These are phyloP conservation scores for Rhabdomys dilectus DNA, from an alignment of 2,113 vertebrate genomes.

Conservation along the genomic window DNA sequence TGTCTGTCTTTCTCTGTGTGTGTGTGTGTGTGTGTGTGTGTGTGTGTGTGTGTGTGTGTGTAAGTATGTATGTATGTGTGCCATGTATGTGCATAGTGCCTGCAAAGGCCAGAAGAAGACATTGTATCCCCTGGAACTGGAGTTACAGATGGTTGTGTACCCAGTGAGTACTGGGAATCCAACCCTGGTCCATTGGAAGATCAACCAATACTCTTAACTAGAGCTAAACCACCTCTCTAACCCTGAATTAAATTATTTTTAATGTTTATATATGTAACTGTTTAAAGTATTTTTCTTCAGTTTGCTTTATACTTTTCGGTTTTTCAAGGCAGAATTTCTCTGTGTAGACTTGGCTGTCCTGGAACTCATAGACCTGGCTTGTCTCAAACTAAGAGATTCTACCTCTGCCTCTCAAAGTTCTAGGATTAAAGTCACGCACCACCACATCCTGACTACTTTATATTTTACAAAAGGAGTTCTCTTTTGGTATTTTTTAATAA, in stretches of 20 bases:
- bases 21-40: too few relatives aligned
- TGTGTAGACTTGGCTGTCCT: too few relatives aligned
- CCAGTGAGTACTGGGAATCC: not conserved
- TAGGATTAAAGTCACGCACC: too few relatives aligned
- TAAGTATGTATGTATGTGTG: not conserved
- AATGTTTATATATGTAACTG: constrained; percentile 57
- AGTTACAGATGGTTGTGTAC: not conserved
- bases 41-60: too few relatives aligned
- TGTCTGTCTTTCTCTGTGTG: too few relatives aligned
- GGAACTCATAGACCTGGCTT: too few relatives aligned
- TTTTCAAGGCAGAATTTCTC: too few relatives aligned
- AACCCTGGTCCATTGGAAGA: not conserved
- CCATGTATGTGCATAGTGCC: not conserved
- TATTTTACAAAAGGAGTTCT: constrained; percentile 51
- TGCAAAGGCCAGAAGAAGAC: not conserved
- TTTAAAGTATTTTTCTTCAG: constrained; percentile 50
- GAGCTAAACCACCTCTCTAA: not conserved
- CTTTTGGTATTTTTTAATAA: constrained; percentile 2
- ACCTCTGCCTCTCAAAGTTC: too few relatives aligned
- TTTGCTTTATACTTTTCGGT: not conserved
- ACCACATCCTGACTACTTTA: not conserved
- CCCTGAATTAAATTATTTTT: not conserved
- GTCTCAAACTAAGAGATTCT: too few relatives aligned
- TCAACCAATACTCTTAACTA: not conserved
- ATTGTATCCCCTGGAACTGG: not conserved